These are phyloP conservation scores for Antrozous pallidus DNA, from an alignment of 2,797 vertebrate genomes.

Conservation along the genomic window DNA sequence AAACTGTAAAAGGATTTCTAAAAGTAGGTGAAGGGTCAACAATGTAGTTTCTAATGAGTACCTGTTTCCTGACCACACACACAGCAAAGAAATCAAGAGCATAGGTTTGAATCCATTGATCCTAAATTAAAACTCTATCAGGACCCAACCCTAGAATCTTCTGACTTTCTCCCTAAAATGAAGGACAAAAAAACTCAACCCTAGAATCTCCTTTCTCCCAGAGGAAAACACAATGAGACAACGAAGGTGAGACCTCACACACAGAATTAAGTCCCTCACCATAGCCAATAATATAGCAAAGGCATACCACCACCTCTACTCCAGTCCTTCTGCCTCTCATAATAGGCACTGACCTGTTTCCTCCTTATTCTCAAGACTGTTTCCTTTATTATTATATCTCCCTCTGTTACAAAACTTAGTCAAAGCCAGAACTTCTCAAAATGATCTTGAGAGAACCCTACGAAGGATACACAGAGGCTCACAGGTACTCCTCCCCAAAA, in stretches of 20 bases:
- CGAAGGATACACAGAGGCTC: neutral
- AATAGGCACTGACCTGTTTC: neutral
- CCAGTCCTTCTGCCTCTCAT: neutral
- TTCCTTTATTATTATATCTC: neutral
- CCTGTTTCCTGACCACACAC: neutral
- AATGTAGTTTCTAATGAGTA: neutral
- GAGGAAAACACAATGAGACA: neutral
- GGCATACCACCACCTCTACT: neutral
- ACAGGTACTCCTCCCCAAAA: neutral
- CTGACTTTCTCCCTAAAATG: neutral
- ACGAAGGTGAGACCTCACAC: neutral
- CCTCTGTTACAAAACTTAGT: neutral
- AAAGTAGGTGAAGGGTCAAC: neutral
- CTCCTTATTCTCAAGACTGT: neutral
- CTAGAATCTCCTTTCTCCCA: neutral
- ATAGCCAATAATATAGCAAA: accelerated
- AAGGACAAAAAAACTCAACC: neutral
- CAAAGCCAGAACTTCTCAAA: neutral
- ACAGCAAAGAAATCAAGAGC: neutral
- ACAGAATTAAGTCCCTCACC: neutral
- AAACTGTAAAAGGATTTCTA: neutral
- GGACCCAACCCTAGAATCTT: neutral
- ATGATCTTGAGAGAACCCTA: neutral
- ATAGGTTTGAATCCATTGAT: neutral
- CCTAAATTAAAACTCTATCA: neutral